Evolutionary conservation across 53 echinoderm and acorn worm species (phyloP).

Genomic region (Pentamera pediparva): DNA sequence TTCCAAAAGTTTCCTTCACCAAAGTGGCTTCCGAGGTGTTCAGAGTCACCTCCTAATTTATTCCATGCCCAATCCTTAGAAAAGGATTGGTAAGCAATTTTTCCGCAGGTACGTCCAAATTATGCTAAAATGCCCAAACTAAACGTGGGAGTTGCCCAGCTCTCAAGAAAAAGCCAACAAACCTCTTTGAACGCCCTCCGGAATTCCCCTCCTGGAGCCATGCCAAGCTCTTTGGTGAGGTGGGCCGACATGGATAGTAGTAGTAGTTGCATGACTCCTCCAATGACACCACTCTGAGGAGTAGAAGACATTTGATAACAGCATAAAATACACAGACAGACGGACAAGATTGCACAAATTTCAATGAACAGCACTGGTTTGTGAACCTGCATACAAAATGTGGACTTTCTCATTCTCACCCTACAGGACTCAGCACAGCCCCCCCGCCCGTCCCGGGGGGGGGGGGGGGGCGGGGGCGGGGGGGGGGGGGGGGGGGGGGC

Average conservation of each 20-base stretch:
- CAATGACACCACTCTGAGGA: conserved; percentile 70
- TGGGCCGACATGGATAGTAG: conserved; percentile 85
- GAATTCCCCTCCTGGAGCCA: conserved; percentile 99
- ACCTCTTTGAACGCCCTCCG: conserved; percentile 95
- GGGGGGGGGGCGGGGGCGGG: not conserved
- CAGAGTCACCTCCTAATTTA: too few relatives aligned
- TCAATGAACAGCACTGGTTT: not conserved
- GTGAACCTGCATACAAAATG: not conserved
- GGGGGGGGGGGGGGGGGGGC: not conserved
- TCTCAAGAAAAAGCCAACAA: too few relatives aligned
- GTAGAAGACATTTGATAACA: conserved; percentile 1
- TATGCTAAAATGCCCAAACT: too few relatives aligned
- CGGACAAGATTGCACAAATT: too few relatives aligned
- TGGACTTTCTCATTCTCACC: not conserved
- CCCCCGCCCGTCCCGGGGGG: not conserved
- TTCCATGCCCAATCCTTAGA: too few relatives aligned
- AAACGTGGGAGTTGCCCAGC: too few relatives aligned
- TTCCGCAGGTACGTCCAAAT: too few relatives aligned
- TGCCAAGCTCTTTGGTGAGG: conserved; percentile 93
- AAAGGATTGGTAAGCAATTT: too few relatives aligned
- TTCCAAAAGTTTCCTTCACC: too few relatives aligned
- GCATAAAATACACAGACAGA: not conserved
- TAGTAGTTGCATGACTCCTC: conserved; percentile 90
- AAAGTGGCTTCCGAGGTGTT: too few relatives aligned
- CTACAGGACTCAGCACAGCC: not conserved